Conservation (phyloP, 2,797 vertebrate genomes). For the Pristis pectinata region DNA sequence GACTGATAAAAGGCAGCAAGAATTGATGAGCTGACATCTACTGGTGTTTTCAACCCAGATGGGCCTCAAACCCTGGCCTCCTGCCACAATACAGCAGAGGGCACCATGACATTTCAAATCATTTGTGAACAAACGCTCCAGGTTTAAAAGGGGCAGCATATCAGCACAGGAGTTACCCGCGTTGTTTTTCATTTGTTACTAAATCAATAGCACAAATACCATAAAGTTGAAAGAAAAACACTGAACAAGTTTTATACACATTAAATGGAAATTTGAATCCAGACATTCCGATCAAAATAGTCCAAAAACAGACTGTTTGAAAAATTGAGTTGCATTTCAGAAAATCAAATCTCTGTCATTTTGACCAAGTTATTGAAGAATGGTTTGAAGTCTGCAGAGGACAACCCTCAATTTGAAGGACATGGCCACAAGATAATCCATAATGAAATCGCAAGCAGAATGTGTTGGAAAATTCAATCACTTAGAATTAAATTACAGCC, state of each 20-base stretch:
- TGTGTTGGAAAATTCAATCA: too few species aligned
- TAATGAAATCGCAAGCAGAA: too few species aligned
- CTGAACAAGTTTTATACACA: not conserved
- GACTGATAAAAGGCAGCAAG: not conserved
- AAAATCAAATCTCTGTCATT: not conserved
- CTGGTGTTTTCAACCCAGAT: not conserved
- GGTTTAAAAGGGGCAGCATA: not conserved
- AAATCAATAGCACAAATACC: not conserved
- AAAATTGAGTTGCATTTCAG: not conserved
- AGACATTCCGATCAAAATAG: not conserved
- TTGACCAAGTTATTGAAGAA: not conserved
- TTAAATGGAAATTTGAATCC: not conserved
- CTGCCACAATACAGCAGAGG: not conserved
- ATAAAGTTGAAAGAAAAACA: not conserved
- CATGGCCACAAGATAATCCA: not conserved
- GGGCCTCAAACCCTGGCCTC: not conserved
- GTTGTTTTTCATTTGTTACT: not conserved
- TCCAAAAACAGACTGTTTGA: not conserved
- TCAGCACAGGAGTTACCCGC: too few species aligned
- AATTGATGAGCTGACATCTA: not conserved
- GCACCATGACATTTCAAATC: not conserved
- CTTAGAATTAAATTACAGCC: not conserved
- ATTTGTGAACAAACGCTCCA: not conserved
- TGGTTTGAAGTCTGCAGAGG: not conserved
- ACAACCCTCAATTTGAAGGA: not conserved